phyloP scores from a whole-genome alignment of 2,888 invertebrate species.

The Cremastinae sp. region DNA sequence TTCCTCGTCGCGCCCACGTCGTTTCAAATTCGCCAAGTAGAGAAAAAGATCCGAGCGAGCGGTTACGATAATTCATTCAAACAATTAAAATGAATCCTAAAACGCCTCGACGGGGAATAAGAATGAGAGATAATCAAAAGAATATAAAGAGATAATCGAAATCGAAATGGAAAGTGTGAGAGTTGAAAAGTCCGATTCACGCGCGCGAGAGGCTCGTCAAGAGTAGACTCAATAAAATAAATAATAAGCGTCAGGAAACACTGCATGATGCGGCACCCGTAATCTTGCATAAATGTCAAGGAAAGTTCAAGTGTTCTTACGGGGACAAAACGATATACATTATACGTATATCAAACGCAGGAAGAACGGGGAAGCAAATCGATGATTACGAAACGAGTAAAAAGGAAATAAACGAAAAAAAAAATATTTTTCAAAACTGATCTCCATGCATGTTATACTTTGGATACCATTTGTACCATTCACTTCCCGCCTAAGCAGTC shows the following conservation, averaged over 20 bases:
- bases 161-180: not conserved
- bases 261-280: not conserved
- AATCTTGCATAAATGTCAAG: conserved; percentile 32
- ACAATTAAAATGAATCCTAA: no score
- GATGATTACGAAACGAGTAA: conserved; percentile 15
- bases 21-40: no score
- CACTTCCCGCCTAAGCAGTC: conserved; percentile 36
- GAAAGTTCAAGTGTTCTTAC: conserved; percentile 34
- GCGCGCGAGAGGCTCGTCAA: conserved; percentile 8
- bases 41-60: no score
- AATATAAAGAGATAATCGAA: not conserved
- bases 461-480: conserved; percentile 40
- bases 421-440: conserved; percentile 34
- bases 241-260: conserved; percentile 3
- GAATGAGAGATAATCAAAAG: no score
- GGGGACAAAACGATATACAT: not conserved
- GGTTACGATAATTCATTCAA: no score
- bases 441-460: conserved; percentile 30
- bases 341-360: not conserved
- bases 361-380: conserved; percentile 4
- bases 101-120: no score
- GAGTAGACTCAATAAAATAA: conserved; percentile 1
- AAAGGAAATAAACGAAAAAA: conserved; percentile 7
- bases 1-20: not conserved
- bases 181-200: not conserved